phyloP scores from a whole-genome alignment of 2,113 vertebrate genomes.

The Nematolebias whitei region DNA sequence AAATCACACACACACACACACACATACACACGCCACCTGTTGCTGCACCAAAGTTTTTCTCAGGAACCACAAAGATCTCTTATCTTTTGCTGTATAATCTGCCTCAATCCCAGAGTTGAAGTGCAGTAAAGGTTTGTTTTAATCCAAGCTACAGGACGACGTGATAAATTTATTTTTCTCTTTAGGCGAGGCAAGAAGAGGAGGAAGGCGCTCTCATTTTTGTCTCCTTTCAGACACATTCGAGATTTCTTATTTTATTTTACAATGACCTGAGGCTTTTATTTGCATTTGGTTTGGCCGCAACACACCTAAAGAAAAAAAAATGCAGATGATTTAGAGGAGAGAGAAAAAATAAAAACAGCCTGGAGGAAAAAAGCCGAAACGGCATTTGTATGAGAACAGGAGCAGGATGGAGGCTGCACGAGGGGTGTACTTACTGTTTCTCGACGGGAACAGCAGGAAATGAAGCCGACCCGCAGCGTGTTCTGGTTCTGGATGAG shows the following conservation, averaged over 20 bases:
- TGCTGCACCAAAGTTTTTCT: conserved; percentile 82
- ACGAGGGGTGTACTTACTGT: conserved; percentile 64
- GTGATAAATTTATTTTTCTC: conserved; percentile 55
- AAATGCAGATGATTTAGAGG: neutral
- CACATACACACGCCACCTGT: conserved; percentile 78
- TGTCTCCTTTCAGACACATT: conserved; percentile 13
- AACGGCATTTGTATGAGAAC: neutral
- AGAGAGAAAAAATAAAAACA: neutral
- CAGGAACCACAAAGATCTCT: conserved; percentile 34
- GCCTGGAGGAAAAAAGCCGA: neutral
- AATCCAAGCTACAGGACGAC: conserved; percentile 67
- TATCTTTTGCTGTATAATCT: conserved; percentile 9
- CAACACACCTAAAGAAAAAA: neutral
- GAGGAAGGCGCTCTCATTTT: conserved; percentile 40
- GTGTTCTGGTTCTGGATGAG: conserved; percentile 39
- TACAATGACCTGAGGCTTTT: neutral
- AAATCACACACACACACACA: conserved; percentile 21
- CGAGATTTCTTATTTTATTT: neutral
- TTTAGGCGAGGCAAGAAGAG: conserved; percentile 65
- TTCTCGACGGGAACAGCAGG: conserved; percentile 73
- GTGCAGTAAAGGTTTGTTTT: conserved; percentile 10
- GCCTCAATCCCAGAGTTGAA: neutral
- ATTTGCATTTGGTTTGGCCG: neutral
- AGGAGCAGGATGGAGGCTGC: neutral
- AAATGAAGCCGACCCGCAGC: conserved; percentile 47